These are phyloP conservation scores for Syngnathus acus DNA, from an alignment of 2,797 vertebrate genomes.

Conservation along the genomic window DNA sequence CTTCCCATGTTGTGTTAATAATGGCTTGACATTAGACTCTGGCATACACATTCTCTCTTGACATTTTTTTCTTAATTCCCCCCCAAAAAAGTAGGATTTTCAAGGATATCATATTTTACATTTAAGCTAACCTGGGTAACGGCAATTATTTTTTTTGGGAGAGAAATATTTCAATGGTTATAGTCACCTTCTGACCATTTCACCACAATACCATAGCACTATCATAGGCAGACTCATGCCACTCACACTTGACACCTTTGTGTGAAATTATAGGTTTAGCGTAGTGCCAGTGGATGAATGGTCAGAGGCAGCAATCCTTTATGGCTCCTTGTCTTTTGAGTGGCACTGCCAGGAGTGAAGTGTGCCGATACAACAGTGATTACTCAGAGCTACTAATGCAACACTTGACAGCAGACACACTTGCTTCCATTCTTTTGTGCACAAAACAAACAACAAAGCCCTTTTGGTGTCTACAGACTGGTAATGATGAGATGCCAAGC, in stretches of 20 bases:
- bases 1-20: too few relatives aligned
- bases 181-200: not conserved
- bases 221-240: constrained; percentile 8
- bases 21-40: too few relatives aligned
- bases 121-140: not conserved
- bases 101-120: not conserved
- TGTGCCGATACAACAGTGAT: constrained; percentile 45
- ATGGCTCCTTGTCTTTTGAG: constrained; percentile 56
- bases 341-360: constrained; percentile 52
- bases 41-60: not conserved
- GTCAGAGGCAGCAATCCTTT: constrained; percentile 53
- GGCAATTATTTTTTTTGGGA: not conserved
- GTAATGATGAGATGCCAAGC: constrained; percentile 5
- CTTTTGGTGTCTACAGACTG: not conserved
- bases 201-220: constrained; percentile 19
- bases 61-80: too few relatives aligned
- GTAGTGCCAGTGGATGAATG: constrained; percentile 46
- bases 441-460: constrained; percentile 1
- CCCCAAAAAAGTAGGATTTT: not conserved
- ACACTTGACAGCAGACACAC: constrained; percentile 26
- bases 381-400: constrained; percentile 40
- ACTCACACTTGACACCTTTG: constrained; percentile 28
- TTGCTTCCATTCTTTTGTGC: constrained; percentile 11
- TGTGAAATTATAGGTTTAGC: not conserved
- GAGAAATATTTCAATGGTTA: not conserved